These are phyloP conservation scores for Tylochromis polylepis DNA, from an alignment of 2,113 vertebrate species.

Conservation along the genomic window DNA sequence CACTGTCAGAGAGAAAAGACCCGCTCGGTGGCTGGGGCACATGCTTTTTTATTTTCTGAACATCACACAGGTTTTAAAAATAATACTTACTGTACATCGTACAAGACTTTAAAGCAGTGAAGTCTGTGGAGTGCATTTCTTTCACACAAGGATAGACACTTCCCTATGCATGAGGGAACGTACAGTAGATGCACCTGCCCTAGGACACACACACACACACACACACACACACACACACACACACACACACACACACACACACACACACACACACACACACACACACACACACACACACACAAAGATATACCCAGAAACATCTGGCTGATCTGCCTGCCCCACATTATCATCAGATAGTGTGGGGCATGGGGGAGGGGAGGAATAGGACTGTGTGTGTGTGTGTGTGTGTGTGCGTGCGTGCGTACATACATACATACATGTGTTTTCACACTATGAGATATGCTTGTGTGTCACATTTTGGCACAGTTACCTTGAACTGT, in stretches of 20 bases:
- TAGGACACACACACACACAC: not conserved
- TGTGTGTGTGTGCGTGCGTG: not conserved
- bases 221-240: too few species aligned
- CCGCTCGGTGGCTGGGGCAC: rapidly evolving
- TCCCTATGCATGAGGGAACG: not conserved
- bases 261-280: not conserved
- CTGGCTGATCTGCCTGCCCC: slow-evolving; percentile 39
- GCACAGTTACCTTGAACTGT: rapidly evolving
- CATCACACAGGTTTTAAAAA: rapidly evolving
- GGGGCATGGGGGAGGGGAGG: not conserved
- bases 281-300: not conserved
- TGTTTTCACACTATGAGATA: not conserved
- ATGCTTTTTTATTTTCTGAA: not conserved
- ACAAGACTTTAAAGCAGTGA: not conserved
- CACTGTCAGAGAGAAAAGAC: not conserved
- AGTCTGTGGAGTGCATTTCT: not conserved
- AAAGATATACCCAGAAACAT: slow-evolving; percentile 13
- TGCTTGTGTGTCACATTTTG: not conserved
- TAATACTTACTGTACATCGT: rapidly evolving
- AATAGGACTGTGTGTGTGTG: not conserved
- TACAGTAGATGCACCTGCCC: not conserved
- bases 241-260: not conserved
- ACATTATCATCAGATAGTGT: not conserved
- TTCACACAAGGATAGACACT: not conserved
- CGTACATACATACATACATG: too few species aligned